Base-by-base conservation (phyloP, 2,797 vertebrate species). In the Ceyx erithaca region DNA sequence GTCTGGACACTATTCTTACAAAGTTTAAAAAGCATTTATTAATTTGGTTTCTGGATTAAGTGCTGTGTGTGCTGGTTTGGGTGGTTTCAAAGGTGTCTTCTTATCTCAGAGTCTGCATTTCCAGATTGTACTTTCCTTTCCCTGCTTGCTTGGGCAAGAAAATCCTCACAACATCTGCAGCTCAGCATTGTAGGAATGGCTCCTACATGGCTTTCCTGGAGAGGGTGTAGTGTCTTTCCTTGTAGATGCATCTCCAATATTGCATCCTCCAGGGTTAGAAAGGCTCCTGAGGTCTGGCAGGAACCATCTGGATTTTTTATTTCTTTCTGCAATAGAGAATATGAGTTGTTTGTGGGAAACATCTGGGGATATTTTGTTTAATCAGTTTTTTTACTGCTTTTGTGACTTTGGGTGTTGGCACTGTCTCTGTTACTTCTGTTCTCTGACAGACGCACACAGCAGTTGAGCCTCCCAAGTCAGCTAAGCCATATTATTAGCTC, bases 401-500 rank as follows among this genome's bases (percentile, higher is more conserved):
- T 72, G 62, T 80, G 55, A 46, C 71, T 94, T 83, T 69, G 90
- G 35, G 30, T 92, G 89, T 94, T 89, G 82, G 31, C 62, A 33
- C 33, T 23, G 43, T 33, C 61, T 85, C 49, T 83, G 46, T 40
- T 69, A 14, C 77, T 93, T 82, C 81, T 87, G 71, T 75, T 90
- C 71, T 78, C 76, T 76, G 40, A 54, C 81, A 54, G 79, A 92
- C 21, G n/a, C 55, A 46, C 23, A 12, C 46, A 81, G 93, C 81
- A 80, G 69, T 72, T 85, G 69, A 92, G 63, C 45, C 87, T 91
- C 93, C 67, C 5, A 28, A 87, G 87, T 43, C 67, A 76, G 72
- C 85, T 70, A 70, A 92, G 49, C 87, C 80, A 63, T 49, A 52
- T 95, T 93, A 89, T 91, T 83, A 85, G 77, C 82, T 95, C 77